phyloP scores from a whole-genome alignment of 2,888 invertebrate genomes.

The Cheilosia urbana region DNA sequence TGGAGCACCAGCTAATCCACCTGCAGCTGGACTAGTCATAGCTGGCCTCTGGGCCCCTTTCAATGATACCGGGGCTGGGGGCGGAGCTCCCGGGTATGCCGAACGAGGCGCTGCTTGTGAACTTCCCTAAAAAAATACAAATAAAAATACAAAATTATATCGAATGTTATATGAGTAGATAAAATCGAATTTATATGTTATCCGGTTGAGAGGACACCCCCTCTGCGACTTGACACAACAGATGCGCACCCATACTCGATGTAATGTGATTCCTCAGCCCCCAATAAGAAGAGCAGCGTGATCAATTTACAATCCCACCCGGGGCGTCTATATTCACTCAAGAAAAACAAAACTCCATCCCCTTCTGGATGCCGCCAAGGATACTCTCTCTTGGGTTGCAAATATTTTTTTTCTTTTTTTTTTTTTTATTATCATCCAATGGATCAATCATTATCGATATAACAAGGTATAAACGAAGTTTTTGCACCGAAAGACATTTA shows the following conservation, averaged over 20 bases:
- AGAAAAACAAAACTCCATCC: slow-evolving; percentile 21
- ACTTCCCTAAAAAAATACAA: slow-evolving; percentile 78
- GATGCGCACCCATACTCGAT: background rate
- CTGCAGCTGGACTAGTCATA: slow-evolving; percentile 84
- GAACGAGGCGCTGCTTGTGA: slow-evolving; percentile 82
- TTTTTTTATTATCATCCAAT: slow-evolving; percentile 41
- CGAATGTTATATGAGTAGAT: background rate
- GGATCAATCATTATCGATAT: slow-evolving; percentile 74
- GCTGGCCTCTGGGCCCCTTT: slow-evolving; percentile 84
- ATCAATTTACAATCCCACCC: slow-evolving; percentile 49
- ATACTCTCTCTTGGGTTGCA: background rate
- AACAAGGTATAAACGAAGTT: slow-evolving; percentile 64
- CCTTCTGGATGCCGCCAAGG: background rate
- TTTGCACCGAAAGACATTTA: slow-evolving; percentile 27
- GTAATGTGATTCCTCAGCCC: slow-evolving; percentile 8
- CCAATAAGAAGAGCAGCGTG: slow-evolving; percentile 27
- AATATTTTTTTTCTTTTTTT: background rate
- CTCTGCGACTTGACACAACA: slow-evolving; percentile 8
- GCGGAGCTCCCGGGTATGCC: slow-evolving; percentile 83
- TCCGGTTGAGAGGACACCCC: slow-evolving; percentile 11
- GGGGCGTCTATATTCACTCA: slow-evolving; percentile 27
- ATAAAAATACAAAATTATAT: slow-evolving; percentile 2
- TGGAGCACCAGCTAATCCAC: slow-evolving; percentile 83
- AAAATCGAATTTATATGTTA: slow-evolving; percentile 37
- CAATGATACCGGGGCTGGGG: slow-evolving; percentile 83